A percentile compares a stretch with the other conserved stretches of the same genome.
phyloP scores from a whole-genome alignment of 2,888 invertebrate species.

The Chorisops tibialis region DNA sequence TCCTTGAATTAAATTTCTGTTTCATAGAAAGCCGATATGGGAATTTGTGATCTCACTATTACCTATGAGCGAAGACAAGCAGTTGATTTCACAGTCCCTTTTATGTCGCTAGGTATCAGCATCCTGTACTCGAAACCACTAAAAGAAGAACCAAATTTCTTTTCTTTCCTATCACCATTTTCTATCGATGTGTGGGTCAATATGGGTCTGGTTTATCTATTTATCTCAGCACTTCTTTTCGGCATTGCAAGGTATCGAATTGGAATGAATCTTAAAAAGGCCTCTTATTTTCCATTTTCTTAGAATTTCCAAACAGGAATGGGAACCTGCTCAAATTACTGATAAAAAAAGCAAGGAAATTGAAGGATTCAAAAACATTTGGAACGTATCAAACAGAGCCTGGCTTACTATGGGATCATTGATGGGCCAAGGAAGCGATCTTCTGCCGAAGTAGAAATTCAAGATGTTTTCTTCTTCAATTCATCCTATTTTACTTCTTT shows the following conservation, averaged over 20 bases:
- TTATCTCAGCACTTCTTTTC: slow-evolving; percentile 78
- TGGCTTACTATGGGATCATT: slow-evolving; percentile 92
- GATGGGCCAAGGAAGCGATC: slow-evolving; percentile 91
- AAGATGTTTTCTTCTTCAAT: no score
- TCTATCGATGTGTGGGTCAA: slow-evolving; percentile 86
- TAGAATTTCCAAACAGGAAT: slow-evolving; percentile 85
- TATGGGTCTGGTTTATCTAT: slow-evolving; percentile 80
- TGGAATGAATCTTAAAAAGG: no score
- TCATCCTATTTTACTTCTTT: slow-evolving; percentile 3
- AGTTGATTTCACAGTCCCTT: slow-evolving; percentile 94
- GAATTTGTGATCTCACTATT: slow-evolving; percentile 93
- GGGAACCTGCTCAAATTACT: slow-evolving; percentile 78
- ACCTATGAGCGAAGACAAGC: slow-evolving; percentile 83
- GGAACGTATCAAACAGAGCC: slow-evolving; percentile 80
- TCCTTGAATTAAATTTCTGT: not conserved
- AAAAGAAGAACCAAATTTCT: slow-evolving; percentile 74
- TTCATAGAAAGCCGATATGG: slow-evolving; percentile 69
- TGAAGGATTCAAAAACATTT: slow-evolving; percentile 83
- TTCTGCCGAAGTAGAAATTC: slow-evolving; percentile 73
- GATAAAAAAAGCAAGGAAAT: slow-evolving; percentile 75
- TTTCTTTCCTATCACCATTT: slow-evolving; percentile 87
- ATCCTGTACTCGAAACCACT: slow-evolving; percentile 80
- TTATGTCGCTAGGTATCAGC: slow-evolving; percentile 94
- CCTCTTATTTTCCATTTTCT: slow-evolving; percentile 26
- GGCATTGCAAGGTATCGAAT: slow-evolving; percentile 74